Conservation (phyloP, 1,140 invertebrate genomes). For the Pseudomyrmex flavicornis region DNA sequence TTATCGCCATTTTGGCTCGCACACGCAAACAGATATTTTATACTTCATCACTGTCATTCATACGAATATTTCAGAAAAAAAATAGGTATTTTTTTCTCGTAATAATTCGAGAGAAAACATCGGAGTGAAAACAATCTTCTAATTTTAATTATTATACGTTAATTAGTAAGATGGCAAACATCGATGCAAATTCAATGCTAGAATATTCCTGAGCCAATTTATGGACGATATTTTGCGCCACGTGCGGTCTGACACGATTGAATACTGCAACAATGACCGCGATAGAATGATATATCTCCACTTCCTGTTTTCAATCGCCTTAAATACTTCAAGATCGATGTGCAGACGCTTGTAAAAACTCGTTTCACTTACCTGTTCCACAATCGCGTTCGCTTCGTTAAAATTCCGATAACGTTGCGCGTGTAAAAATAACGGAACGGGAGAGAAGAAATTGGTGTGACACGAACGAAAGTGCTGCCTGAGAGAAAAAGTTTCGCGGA, state of each 20-base stretch:
- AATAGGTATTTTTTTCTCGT: neutral
- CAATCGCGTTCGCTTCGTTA: conserved; percentile 48
- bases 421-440: conserved; percentile 41
- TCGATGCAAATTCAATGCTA: neutral
- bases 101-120: neutral
- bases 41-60: neutral
- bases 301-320: conserved; percentile 16
- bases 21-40: no score
- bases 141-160: neutral
- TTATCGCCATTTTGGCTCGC: no score
- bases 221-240: conserved; percentile 9
- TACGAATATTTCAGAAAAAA: neutral
- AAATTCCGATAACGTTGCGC: conserved; percentile 38
- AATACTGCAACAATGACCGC: conserved; percentile 6
- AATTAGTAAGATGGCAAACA: neutral
- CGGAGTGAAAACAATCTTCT: neutral
- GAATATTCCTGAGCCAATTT: neutral
- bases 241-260: neutral
- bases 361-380: conserved; percentile 30
- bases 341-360: conserved; percentile 8
- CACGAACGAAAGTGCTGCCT: conserved; percentile 8
- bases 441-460: neutral
- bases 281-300: neutral
- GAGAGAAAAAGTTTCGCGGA: neutral
- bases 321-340: conserved; percentile 35